These are phyloP conservation scores for Mylabris phalerata DNA, from an alignment of 1,140 invertebrate genomes.

Conservation along the genomic window DNA sequence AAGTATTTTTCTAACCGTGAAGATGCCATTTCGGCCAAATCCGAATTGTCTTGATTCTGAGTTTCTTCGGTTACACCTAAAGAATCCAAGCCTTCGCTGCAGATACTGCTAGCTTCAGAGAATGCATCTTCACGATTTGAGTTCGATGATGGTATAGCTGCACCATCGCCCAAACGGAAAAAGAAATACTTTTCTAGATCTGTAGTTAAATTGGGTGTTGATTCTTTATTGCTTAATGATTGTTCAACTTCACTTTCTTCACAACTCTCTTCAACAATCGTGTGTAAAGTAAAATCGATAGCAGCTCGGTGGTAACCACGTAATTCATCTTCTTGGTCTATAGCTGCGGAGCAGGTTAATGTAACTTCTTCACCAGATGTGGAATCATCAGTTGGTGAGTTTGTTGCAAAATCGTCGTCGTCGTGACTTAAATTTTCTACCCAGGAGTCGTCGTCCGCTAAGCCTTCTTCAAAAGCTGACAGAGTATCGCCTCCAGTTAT, in stretches of 20 bases:
- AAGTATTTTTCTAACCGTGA: constrained; percentile 88
- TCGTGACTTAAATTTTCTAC: constrained; percentile 75
- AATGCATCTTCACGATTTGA: constrained; percentile 57
- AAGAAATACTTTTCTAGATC: constrained; percentile 90
- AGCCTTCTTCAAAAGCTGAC: constrained; percentile 67
- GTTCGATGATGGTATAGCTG: constrained; percentile 45
- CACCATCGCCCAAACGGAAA: constrained; percentile 69
- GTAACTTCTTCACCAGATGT: constrained; percentile 51
- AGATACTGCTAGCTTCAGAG: constrained; percentile 82
- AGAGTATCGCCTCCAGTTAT: constrained; percentile 57
- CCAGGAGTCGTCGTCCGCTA: constrained; percentile 83
- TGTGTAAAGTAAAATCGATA: constrained; percentile 85
- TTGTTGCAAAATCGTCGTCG: constrained; percentile 54
- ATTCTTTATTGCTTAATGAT: constrained; percentile 49
- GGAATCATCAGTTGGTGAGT: constrained; percentile 50
- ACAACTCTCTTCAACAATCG: constrained; percentile 89
- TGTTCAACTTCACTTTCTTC: constrained; percentile 79
- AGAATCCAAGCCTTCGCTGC: constrained; percentile 73
- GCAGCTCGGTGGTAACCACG: constrained; percentile 70
- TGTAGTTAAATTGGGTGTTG: constrained; percentile 62
- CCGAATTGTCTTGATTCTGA: constrained; percentile 46
- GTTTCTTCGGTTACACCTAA: constrained; percentile 48
- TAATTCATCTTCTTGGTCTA: constrained; percentile 72
- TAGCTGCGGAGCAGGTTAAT: constrained; percentile 44
- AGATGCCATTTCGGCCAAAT: constrained; percentile 68